A percentile compares a stretch with the other conserved stretches of the same genome.
These are phyloP conservation scores for Heliconius himera DNA, from an alignment of 1,140 invertebrate species.

Conservation along the genomic window DNA sequence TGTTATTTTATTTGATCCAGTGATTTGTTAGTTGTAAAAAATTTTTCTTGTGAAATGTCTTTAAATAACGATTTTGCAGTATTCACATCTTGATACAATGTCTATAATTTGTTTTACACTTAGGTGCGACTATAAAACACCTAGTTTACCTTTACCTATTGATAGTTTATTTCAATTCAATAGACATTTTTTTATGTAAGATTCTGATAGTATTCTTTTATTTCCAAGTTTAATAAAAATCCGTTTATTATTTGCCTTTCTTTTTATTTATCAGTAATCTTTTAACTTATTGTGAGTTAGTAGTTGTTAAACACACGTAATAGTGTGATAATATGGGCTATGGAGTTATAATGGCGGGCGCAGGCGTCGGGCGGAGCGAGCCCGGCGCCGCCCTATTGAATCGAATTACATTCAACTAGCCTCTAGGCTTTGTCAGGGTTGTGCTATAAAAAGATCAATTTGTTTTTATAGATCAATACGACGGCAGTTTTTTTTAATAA, in stretches of 20 bases:
- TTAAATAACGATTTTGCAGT: slow-evolving; percentile 1
- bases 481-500: too few relatives aligned
- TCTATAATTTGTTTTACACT: background rate
- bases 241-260: background rate
- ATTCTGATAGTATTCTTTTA: background rate
- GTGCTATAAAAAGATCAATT: background rate
- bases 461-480: background rate
- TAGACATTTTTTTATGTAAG: too few relatives aligned
- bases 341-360: slow-evolving; percentile 16
- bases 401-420: slow-evolving; percentile 21
- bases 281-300: background rate
- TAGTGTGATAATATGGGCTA: background rate
- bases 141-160: background rate
- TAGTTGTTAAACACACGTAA: background rate
- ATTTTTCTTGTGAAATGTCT: background rate
- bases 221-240: background rate
- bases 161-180: too few relatives aligned
- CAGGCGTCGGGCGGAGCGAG: slow-evolving; percentile 46
- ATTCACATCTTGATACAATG: background rate
- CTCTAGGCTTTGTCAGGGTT: slow-evolving; percentile 24
- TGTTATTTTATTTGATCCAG: background rate
- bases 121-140: background rate
- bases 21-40: slow-evolving; percentile 9
- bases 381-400: slow-evolving; percentile 41
- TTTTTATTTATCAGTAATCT: background rate